Conservation (phyloP, 2,797 vertebrate species). For the Pempheris klunzingeri region DNA sequence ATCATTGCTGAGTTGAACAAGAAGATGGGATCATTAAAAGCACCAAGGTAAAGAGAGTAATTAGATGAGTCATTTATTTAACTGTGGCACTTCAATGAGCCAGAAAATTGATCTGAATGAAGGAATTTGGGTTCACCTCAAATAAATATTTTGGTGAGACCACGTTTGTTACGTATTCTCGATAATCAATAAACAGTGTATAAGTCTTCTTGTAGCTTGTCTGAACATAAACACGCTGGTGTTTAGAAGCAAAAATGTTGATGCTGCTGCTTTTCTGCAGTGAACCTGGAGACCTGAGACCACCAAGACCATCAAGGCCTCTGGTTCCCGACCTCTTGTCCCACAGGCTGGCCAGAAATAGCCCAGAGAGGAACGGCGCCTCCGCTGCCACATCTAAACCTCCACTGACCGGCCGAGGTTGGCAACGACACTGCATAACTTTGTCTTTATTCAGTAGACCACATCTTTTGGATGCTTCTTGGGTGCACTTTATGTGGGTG, state of each 20-base stretch:
- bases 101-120: not conserved
- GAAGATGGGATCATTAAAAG: conserved; percentile 82
- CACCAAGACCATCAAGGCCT: conserved; percentile 55
- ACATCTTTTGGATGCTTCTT: conserved; percentile 7
- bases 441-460: conserved; percentile 18
- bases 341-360: conserved; percentile 63
- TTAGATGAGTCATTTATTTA: not conserved
- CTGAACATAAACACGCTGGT: not conserved
- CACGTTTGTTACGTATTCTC: not conserved
- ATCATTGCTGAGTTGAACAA: conserved; percentile 79
- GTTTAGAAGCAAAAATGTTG: not conserved
- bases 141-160: not conserved
- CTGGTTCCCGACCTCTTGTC: conserved; percentile 74
- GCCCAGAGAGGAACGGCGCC: conserved; percentile 57
- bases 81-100: not conserved
- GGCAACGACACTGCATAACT: conserved; percentile 28
- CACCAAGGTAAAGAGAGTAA: conserved; percentile 78
- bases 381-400: conserved; percentile 53
- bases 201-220: not conserved
- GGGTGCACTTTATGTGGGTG: not conserved
- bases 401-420: conserved; percentile 65
- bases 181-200: not conserved
- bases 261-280: conserved; percentile 62
- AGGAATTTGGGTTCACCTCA: not conserved
- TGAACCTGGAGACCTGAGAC: conserved; percentile 70